phyloP scores from a whole-genome alignment of 2,113 vertebrate species.

The Eupsittula cactorum region DNA sequence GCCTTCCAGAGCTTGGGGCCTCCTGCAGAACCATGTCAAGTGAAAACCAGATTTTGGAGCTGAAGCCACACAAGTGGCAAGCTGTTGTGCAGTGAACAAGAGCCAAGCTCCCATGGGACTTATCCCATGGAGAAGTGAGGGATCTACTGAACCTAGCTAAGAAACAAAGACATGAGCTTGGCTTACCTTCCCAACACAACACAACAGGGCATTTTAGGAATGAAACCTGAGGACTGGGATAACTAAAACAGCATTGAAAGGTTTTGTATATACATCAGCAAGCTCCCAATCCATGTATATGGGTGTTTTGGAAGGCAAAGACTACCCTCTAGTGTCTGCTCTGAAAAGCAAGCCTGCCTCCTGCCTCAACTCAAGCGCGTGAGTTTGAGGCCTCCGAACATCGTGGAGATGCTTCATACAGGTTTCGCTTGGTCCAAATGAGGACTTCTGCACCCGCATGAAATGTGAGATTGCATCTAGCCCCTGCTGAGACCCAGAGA shows the following conservation, averaged over 20 bases:
- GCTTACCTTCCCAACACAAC: not conserved
- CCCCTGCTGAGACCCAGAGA: not conserved
- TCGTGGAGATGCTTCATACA: not conserved
- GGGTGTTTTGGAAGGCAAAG: not conserved
- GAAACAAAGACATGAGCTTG: not conserved
- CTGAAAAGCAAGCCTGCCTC: not conserved
- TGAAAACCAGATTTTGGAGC: not conserved
- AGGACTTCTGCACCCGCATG: not conserved
- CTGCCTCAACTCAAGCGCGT: rapidly evolving
- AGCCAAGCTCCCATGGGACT: not conserved
- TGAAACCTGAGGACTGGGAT: not conserved
- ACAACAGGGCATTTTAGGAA: not conserved
- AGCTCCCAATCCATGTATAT: not conserved
- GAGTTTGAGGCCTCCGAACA: not conserved
- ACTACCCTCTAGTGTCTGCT: slow-evolving; percentile 30
- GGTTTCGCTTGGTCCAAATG: not conserved
- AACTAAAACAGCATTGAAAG: not conserved
- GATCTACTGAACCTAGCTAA: not conserved
- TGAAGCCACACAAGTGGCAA: not conserved
- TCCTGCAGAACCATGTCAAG: not conserved
- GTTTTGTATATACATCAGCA: not conserved
- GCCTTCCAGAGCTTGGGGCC: not conserved
- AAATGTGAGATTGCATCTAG: not conserved
- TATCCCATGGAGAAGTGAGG: not conserved
- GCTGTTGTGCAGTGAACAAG: not conserved